phyloP scores from a whole-genome alignment of 2,113 vertebrate genomes.

The Dasyornis broadbenti region DNA sequence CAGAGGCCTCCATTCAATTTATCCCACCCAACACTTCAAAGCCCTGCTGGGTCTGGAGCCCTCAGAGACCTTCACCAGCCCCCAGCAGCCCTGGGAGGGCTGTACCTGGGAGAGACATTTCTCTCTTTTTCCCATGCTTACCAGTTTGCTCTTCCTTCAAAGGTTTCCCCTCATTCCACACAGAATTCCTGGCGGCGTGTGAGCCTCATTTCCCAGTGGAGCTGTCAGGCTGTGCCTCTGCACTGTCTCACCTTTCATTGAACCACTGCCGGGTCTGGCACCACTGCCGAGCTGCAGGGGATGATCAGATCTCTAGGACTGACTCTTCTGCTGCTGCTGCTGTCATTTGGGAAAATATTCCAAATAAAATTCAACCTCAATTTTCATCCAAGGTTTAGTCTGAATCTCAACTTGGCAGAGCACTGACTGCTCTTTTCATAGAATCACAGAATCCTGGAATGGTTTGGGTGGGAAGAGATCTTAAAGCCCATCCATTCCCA shows the following conservation, averaged over 20 bases:
- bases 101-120: neutral
- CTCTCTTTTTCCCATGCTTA: neutral
- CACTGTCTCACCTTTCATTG: neutral
- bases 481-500: accelerated
- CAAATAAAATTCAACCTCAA: neutral
- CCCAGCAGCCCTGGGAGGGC: neutral
- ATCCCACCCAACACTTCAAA: neutral
- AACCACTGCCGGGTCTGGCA: neutral
- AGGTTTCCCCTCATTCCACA: neutral
- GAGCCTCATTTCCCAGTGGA: neutral
- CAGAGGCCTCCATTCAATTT: neutral
- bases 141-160: neutral
- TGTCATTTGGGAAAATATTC: neutral
- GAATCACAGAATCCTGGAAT: neutral
- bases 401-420: neutral
- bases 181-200: neutral
- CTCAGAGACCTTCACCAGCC: neutral
- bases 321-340: neutral
- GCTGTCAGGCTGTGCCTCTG: neutral
- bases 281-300: neutral
- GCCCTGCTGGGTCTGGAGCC: neutral
- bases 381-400: neutral
- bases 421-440: neutral
- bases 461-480: neutral
- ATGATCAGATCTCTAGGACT: accelerated